Evolutionary conservation across 2,113 vertebrate species (phyloP).

Genomic region (Grus americana): DNA sequence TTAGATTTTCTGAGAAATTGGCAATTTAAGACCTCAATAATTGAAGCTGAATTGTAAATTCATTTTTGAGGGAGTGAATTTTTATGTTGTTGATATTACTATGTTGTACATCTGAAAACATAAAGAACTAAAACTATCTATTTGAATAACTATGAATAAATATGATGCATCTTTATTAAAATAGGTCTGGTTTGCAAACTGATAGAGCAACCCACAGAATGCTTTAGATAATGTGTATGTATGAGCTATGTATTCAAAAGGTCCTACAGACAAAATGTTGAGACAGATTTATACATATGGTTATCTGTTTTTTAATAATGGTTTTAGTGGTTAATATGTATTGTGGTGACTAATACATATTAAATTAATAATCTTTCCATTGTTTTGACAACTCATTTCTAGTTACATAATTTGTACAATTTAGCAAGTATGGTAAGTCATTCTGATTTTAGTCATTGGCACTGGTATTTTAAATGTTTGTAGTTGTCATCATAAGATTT

Average conservation of each 20-base stretch:
- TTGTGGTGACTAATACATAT: background rate
- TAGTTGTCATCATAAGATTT: background rate
- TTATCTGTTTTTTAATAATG: background rate
- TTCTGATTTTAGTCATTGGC: background rate
- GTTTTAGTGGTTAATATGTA: background rate
- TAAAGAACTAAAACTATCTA: background rate
- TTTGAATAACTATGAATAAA: background rate
- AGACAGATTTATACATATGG: background rate
- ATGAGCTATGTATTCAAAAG: background rate
- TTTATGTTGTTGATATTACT: background rate
- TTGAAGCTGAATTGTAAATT: background rate
- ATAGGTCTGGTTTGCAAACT: background rate
- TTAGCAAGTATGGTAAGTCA: background rate
- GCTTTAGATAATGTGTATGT: background rate
- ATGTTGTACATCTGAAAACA: background rate
- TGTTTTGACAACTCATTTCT: background rate
- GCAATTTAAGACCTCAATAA: background rate
- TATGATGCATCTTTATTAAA: background rate
- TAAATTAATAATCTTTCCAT: background rate
- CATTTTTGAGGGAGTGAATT: background rate
- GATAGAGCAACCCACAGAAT: background rate
- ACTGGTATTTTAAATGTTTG: background rate
- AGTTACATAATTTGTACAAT: background rate
- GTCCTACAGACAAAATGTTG: background rate
- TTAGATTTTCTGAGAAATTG: conserved; percentile 21